Evolutionary conservation across 2,888 invertebrate species (phyloP).

Genomic region (Exephanes ischioxanthus): DNA sequence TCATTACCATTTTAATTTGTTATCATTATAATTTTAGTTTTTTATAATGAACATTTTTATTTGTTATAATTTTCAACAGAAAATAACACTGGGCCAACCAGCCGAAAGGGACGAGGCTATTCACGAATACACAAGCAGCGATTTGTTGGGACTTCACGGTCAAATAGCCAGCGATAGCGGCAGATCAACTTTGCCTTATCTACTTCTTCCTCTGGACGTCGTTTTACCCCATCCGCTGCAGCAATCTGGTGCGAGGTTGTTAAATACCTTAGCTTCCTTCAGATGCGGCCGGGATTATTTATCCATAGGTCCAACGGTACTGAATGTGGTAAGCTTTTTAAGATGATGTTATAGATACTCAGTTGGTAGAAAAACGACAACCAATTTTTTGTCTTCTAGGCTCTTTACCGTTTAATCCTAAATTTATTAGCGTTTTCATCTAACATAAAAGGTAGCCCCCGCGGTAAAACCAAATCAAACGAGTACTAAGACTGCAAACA

Average conservation of each 20-base stretch:
- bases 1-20: slow-evolving; percentile 3
- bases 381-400: too few relatives aligned
- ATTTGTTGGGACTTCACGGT: slow-evolving; percentile 84
- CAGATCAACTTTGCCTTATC: slow-evolving; percentile 77
- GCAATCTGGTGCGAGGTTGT: slow-evolving; percentile 87
- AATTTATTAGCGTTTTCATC: too few relatives aligned
- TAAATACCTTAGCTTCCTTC: slow-evolving; percentile 89
- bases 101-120: slow-evolving; percentile 83
- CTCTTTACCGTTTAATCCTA: too few relatives aligned
- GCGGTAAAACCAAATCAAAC: too few relatives aligned
- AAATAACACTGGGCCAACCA: slow-evolving; percentile 83
- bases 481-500: too few relatives aligned
- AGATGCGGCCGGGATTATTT: slow-evolving; percentile 87
- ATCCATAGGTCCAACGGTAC: slow-evolving; percentile 76
- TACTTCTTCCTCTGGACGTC: slow-evolving; percentile 78
- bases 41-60: background rate
- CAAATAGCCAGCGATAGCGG: slow-evolving; percentile 79
- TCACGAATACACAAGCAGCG: slow-evolving; percentile 83
- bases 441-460: too few relatives aligned
- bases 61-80: slow-evolving; percentile 76
- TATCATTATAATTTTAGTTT: background rate
- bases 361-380: too few relatives aligned
- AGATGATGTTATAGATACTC: too few relatives aligned
- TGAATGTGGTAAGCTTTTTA: slow-evolving; percentile 76
- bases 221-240: slow-evolving; percentile 83